Conservation (phyloP, 2,888 invertebrate species). For the Eupithecia dodoneata region DNA sequence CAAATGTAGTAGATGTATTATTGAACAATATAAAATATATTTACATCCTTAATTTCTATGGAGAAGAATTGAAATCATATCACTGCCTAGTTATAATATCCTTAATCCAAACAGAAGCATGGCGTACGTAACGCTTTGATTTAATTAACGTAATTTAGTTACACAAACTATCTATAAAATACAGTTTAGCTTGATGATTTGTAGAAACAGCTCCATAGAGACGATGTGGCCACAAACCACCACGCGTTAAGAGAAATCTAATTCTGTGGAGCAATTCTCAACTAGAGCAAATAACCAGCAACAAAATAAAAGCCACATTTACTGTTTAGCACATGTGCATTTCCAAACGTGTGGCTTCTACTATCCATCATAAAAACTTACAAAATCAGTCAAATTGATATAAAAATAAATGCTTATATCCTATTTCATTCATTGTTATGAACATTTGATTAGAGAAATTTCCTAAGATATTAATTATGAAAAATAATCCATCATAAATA, state of each 20-base stretch:
- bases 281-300: background rate
- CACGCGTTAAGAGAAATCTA: background rate
- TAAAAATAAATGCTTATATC: conserved; percentile 23
- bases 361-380: conserved; percentile 13
- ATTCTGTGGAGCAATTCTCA: background rate
- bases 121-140: conserved; percentile 23
- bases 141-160: conserved; percentile 1
- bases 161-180: background rate
- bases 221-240: background rate
- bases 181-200: background rate
- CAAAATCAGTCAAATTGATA: conserved; percentile 26
- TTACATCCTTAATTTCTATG: conserved; percentile 63
- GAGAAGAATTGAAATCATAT: conserved; percentile 46
- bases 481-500: background rate
- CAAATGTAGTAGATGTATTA: conserved; percentile 57
- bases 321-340: background rate
- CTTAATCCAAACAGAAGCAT: conserved; percentile 29
- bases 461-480: background rate
- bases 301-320: background rate
- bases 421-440: conserved; percentile 3
- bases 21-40: conserved; percentile 75
- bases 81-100: conserved; percentile 28
- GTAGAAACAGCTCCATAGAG: background rate
- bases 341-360: background rate
- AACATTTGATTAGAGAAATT: background rate